A percentile compares a stretch with the other conserved stretches of the same genome.
Conservation (phyloP, 2,797 vertebrate species). For the Coluber constrictor region DNA sequence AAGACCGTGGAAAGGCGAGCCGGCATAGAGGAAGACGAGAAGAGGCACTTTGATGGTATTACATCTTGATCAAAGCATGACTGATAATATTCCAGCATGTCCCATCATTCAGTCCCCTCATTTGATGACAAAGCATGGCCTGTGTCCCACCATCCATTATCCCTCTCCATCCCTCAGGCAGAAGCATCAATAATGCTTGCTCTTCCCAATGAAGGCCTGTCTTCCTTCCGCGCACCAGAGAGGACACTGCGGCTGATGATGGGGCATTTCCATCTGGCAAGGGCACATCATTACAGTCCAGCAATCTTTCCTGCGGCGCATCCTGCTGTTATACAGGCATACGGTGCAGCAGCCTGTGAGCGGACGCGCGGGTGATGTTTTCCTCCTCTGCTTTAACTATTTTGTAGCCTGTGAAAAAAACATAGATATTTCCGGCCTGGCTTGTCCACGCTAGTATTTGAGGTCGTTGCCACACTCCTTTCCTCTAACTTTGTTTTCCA, state of each 20-base stretch:
- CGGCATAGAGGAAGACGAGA: slow-evolving; percentile 43
- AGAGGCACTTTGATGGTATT: slow-evolving; percentile 72
- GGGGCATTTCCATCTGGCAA: slow-evolving; percentile 73
- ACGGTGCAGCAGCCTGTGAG: neutral
- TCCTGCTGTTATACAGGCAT: slow-evolving; percentile 49
- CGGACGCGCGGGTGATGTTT: neutral
- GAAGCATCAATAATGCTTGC: slow-evolving; percentile 92
- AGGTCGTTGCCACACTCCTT: neutral
- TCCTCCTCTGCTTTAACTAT: slow-evolving; percentile 49
- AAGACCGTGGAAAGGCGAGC: neutral
- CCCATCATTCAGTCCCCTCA: slow-evolving; percentile 95
- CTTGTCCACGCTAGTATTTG: rapidly evolving
- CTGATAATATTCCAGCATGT: slow-evolving; percentile 85
- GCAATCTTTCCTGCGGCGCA: slow-evolving; percentile 67
- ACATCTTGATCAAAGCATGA: slow-evolving; percentile 99
- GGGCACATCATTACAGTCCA: slow-evolving; percentile 71
- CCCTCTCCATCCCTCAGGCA: slow-evolving; percentile 83
- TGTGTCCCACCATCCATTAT: slow-evolving; percentile 84
- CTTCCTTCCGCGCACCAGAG: slow-evolving; percentile 53
- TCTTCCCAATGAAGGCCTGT: slow-evolving; percentile 60
- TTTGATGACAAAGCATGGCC: slow-evolving; percentile 92
- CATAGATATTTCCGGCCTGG: neutral
- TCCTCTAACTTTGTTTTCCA: neutral
- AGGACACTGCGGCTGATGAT: slow-evolving; percentile 75
- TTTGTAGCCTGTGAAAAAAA: slow-evolving; percentile 42